Base-by-base conservation (phyloP, 2,888 invertebrate genomes). In the Vesta saturnalis region DNA sequence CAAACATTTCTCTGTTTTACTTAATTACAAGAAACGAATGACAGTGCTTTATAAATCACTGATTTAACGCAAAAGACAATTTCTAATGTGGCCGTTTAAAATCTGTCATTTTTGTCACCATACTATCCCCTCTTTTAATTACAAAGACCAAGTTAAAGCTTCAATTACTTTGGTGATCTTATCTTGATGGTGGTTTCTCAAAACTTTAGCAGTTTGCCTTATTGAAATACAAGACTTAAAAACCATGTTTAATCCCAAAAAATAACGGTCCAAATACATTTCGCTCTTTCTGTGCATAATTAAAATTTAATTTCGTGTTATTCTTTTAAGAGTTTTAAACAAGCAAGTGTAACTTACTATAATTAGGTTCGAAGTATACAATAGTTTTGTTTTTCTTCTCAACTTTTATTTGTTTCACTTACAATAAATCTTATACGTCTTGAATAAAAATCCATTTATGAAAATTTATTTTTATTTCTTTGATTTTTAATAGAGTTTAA, bases 171-270 rank as follows among this genome's bases (percentile, higher is more conserved):
- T 47, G 35, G 60, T 59, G 67, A 70, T 67, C 58, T 67, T 70
- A 70, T 67, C 70, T 67, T 64, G 70, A 70, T 70, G 67, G 70
- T 67, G 63, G 64, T 57, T 67, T 64, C 64, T 63, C 52, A 70
- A 70, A n/a, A 70, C 70, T 70, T 70, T 67, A 64, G 70, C 61
- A 63, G 67, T 70, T 70, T 67, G 58, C 63, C 47, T 69, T 69
- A 69, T 69, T 65, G 65, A 69, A 69, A 64, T 61, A 65, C 69
- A 69, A 22, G 60, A 23, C 65, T 65, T 21, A 54, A 47, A 58
- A 65, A 65, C 54, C 60, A 60, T 14, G 55, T 60, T 60, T 60
- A 60, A 60, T 52, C 39, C 46, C 39, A 39, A 65, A 65, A 65
- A 65, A 65, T 65, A 46, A 65, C 55, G 30, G 21, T 49, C 52